Evolutionary conservation across 2,797 vertebrate species (phyloP), one percentile per base, ranked within the genome.

Genomic region (Rhincodon typus): DNA sequence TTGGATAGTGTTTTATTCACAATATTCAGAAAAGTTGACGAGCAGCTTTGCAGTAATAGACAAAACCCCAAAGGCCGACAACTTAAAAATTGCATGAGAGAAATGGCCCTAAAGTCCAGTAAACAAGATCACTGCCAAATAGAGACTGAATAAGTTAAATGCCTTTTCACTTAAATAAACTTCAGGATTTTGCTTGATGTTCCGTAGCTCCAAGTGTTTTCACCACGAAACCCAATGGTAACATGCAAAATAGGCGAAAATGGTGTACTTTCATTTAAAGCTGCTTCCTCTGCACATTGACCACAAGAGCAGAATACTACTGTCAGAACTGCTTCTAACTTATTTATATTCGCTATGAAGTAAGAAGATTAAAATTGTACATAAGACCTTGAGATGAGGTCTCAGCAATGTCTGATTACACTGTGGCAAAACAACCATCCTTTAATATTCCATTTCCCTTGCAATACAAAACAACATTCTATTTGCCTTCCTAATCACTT

Each of bases 21-120:
- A 66, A 66, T 66, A 91, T 91, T 91, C 17, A 91, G 38, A 84
- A 84, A 66, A 91, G 88, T 34, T 91, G 88, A n/a, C n/a, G 4
- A 91, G 57, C 15, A 91, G 17, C 34, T 38, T 42, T 66, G 25
- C 17, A 91, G 38, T 21, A 42, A n/a, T 38, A 42, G 2, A 69
- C n/a, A 21, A 6, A 8, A 19, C 38, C 82, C 38, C 79, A 57
- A 91, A 8, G 46, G 27, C 87, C 66, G 34, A 91, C 34, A n/a
- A 91, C 7, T 66, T 57, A 66, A 66, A 87, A 66, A 13, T 15
- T 62, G n/a, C 34, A 62, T 38, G 17, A n/a, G 57, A n/a, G n/a
- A 91, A 66, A 82, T 17, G 38, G 77, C n/a, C 34, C 6, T 12
- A 66, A 91, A 34, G 15, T n/a, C 30, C 4, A 66, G n/a, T 15